Base-by-base conservation (phyloP, 1,140 invertebrate genomes). In the Plutomurus gul region DNA sequence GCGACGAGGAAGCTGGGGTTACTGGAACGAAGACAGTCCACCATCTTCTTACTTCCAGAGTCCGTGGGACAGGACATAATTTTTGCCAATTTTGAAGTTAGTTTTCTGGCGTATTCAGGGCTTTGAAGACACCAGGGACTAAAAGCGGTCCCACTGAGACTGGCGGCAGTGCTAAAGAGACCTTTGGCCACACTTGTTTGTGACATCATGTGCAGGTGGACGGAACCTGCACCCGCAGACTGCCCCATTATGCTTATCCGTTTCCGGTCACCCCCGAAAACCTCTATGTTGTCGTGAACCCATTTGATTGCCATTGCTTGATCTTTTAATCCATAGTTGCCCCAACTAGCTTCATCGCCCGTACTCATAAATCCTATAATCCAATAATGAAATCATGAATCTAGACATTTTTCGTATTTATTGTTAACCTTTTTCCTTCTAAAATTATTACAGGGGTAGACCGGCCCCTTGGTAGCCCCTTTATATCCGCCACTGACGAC, bases 291-390 rank as follows among this genome's bases (percentile, higher is more conserved):
- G 1, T 78, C 46, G 13, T 47, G 20, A 49, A 78, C 70, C 76
- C 76, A 78, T 39, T 71, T 56, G 4, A 78, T 36, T 16, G 76
- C 76, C 5, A 78, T 13, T 5, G 76, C 76, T 73, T 78, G 76
- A 56, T 78, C 76, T 51, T 78, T 78, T 6, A 78, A 20, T 0
- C 76, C 76, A 30, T 60, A 78, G 22, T 78, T 78, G 3, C 76
- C 76, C 4, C 65, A 30, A 25, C 16, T 36, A n/a, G 11, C 40
- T 22, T 49, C 46, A 60, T 78, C 76, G 2, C 76, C 76, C 3
- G 76, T 78, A 8, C 22, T 36, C 56, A 78, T 36, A 37, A 78
- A 78, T n/a, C 76, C 76, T 70, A 13, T 46, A 65, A 4, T 18
- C 16, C 22, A 7, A 43, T 13, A 43, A 43, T 13, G 11, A 10